Evolutionary conservation across 2,113 vertebrate genomes (phyloP).

Genomic region (Rhagologus leucostigma): DNA sequence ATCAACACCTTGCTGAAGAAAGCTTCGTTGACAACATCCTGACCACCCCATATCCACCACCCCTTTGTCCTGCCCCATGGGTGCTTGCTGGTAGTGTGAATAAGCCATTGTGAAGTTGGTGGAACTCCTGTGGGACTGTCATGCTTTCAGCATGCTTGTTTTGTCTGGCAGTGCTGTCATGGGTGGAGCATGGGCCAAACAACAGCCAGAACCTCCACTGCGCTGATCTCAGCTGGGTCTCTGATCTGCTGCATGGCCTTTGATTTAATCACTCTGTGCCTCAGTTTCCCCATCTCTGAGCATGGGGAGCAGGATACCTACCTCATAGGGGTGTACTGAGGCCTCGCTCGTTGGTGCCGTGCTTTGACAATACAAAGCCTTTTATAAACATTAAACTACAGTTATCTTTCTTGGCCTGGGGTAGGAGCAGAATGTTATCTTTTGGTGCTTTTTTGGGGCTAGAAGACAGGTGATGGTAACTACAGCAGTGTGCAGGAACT

Average conservation of each 20-base stretch:
- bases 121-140: background rate
- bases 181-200: background rate
- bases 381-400: conserved; percentile 33
- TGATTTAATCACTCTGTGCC: conserved; percentile 61
- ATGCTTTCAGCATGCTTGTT: background rate
- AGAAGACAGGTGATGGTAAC: background rate
- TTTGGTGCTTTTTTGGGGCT: conserved; percentile 40
- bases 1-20: background rate
- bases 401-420: background rate
- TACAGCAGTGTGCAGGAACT: background rate
- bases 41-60: background rate
- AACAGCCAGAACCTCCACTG: background rate
- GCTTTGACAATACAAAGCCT: conserved; percentile 61
- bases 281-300: conserved; percentile 53
- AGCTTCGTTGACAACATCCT: background rate
- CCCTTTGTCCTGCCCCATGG: background rate
- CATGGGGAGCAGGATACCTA: conserved; percentile 61
- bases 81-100: background rate
- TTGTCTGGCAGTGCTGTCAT: background rate
- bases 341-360: conserved; percentile 49
- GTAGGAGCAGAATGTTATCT: conserved; percentile 20
- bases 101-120: background rate
- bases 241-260: conserved; percentile 50
- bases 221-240: background rate
- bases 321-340: conserved; percentile 62